Conservation (phyloP, 2,113 vertebrate genomes). For the Silurus asotus region DNA sequence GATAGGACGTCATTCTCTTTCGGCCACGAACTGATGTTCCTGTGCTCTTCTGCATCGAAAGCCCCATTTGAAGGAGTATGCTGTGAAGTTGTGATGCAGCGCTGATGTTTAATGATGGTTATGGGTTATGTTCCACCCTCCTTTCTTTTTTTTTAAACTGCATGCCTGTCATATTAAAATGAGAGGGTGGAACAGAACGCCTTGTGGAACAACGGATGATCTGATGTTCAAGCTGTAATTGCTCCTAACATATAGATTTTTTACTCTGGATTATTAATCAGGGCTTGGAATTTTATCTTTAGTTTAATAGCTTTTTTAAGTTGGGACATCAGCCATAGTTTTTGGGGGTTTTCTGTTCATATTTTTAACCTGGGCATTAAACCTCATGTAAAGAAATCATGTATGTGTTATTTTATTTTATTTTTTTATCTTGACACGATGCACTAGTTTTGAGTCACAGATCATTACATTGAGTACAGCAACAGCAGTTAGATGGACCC, state of each 20-base stretch:
- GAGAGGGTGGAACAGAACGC: neutral
- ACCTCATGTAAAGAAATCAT: no score
- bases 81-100: slow-evolving; percentile 12
- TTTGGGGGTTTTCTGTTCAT: neutral
- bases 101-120: slow-evolving; percentile 39
- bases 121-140: slow-evolving; percentile 26
- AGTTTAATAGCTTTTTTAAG: neutral
- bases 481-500: neutral
- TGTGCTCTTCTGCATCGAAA: slow-evolving; percentile 51
- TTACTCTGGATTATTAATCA: neutral
- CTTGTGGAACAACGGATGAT: neutral
- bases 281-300: neutral
- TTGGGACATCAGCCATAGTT: neutral
- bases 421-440: no score
- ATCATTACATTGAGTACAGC: neutral
- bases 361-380: no score
- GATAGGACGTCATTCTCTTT: slow-evolving; percentile 38
- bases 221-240: slow-evolving; percentile 1
- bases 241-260: neutral
- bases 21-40: slow-evolving; percentile 49
- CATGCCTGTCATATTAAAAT: slow-evolving; percentile 23
- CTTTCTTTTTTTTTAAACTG: slow-evolving; percentile 18
- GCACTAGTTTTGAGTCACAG: neutral
- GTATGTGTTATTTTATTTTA: no score
- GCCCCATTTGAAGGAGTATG: slow-evolving; percentile 52